phyloP scores from a whole-genome alignment of 2,888 invertebrate genomes.

The Scaptomyza caliginosa region DNA sequence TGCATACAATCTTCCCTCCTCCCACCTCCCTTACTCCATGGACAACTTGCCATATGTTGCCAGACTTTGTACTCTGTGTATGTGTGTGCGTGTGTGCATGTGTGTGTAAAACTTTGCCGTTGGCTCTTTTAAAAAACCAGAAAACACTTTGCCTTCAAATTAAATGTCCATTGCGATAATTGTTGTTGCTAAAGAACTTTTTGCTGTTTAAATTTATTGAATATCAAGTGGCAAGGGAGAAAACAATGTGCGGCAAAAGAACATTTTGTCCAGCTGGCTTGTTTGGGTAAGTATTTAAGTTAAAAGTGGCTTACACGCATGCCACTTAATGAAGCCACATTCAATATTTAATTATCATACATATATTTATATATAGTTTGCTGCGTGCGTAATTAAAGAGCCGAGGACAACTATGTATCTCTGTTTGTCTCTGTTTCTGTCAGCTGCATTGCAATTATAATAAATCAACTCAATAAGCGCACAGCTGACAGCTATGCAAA shows the following conservation, averaged over 20 bases:
- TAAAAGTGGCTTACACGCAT: slow-evolving; percentile 44
- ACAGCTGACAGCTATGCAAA: slow-evolving; percentile 57
- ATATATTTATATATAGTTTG: background rate
- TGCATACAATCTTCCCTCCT: background rate
- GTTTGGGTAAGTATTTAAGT: slow-evolving; percentile 43
- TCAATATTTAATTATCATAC: slow-evolving; percentile 25
- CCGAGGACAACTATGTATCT: slow-evolving; percentile 17
- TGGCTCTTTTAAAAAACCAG: slow-evolving; percentile 36
- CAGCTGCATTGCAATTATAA: slow-evolving; percentile 72
- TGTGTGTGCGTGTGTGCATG: slow-evolving; percentile 18
- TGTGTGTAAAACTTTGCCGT: slow-evolving; percentile 42
- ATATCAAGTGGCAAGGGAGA: slow-evolving; percentile 26
- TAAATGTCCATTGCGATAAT: slow-evolving; percentile 38
- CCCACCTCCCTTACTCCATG: background rate
- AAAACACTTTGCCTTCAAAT: slow-evolving; percentile 50
- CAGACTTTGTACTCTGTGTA: slow-evolving; percentile 7
- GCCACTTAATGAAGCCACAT: slow-evolving; percentile 41
- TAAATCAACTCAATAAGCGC: slow-evolving; percentile 69
- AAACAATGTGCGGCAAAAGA: slow-evolving; percentile 1
- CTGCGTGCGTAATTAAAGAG: slow-evolving; percentile 38
- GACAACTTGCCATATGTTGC: slow-evolving; percentile 64
- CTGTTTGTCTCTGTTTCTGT: slow-evolving; percentile 34
- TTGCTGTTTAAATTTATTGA: slow-evolving; percentile 37
- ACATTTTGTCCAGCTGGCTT: slow-evolving; percentile 1
- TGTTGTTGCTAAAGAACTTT: slow-evolving; percentile 29